A percentile compares a stretch with the other conserved stretches of the same genome.
Evolutionary conservation across 2,797 vertebrate genomes (phyloP).

Genomic region (Melanotaenia maccullochi): DNA sequence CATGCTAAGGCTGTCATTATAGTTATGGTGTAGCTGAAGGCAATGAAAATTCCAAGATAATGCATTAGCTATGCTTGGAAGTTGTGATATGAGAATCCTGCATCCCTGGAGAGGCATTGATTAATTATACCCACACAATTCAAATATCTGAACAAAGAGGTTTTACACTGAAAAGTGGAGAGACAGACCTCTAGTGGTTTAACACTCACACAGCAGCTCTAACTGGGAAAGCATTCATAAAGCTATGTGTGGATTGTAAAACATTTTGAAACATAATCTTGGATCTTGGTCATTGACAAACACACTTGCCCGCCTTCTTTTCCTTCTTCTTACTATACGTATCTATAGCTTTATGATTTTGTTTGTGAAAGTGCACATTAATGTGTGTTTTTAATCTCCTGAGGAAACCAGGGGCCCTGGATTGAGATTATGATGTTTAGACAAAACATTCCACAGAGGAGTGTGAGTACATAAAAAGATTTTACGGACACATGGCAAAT

Average conservation of each 20-base stretch:
- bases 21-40: too few relatives aligned
- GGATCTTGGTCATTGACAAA: background rate
- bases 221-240: background rate
- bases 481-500: background rate
- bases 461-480: conserved; percentile 29
- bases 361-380: conserved; percentile 19
- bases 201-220: conserved; percentile 7
- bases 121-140: background rate
- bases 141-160: background rate
- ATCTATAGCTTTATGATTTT: background rate
- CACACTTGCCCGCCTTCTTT: background rate
- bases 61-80: too few relatives aligned
- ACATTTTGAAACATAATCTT: background rate
- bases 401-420: conserved; percentile 32
- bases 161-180: background rate
- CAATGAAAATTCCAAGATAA: too few relatives aligned
- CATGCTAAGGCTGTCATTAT: too few relatives aligned
- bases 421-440: conserved; percentile 46
- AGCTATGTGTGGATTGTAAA: background rate
- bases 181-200: conserved; percentile 64
- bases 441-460: conserved; percentile 36
- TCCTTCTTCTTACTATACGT: background rate
- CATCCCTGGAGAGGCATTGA: too few relatives aligned
- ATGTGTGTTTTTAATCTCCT: conserved; percentile 29
- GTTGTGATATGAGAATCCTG: too few relatives aligned